phyloP scores from a whole-genome alignment of 2,888 invertebrate species.

The Poecilus cupreus region DNA sequence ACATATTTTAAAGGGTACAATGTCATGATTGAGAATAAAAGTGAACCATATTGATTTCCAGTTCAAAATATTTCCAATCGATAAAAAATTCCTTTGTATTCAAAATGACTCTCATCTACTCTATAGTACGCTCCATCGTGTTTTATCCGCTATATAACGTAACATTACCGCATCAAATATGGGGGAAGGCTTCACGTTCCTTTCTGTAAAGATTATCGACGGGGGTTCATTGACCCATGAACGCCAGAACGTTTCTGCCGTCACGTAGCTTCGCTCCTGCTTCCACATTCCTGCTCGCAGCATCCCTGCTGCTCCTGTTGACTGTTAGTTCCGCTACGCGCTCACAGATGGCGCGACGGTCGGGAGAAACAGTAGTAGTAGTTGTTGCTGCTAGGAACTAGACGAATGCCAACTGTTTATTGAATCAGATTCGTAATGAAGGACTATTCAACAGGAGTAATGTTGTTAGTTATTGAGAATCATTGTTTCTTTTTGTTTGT shows the following conservation, averaged over 20 bases:
- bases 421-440: conserved; percentile 13
- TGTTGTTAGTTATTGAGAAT: neutral
- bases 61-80: too few species aligned
- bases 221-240: conserved; percentile 9
- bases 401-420: conserved; percentile 11
- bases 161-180: too few species aligned
- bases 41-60: too few species aligned
- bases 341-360: neutral
- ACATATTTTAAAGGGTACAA: too few species aligned
- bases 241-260: neutral
- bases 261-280: neutral
- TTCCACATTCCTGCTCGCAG: neutral
- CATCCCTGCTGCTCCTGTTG: conserved; percentile 2
- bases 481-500: neutral
- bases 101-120: too few species aligned
- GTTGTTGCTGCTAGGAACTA: neutral
- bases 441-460: neutral
- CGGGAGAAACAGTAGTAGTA: neutral
- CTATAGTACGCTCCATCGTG: too few species aligned
- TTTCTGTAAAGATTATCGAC: too few species aligned
- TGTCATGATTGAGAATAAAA: neutral
- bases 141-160: too few species aligned
- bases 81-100: too few species aligned
- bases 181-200: too few species aligned
- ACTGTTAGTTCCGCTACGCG: neutral